Evolutionary conservation across 2,113 vertebrate species (phyloP).

Genomic region (Pogonocichla stellata): DNA sequence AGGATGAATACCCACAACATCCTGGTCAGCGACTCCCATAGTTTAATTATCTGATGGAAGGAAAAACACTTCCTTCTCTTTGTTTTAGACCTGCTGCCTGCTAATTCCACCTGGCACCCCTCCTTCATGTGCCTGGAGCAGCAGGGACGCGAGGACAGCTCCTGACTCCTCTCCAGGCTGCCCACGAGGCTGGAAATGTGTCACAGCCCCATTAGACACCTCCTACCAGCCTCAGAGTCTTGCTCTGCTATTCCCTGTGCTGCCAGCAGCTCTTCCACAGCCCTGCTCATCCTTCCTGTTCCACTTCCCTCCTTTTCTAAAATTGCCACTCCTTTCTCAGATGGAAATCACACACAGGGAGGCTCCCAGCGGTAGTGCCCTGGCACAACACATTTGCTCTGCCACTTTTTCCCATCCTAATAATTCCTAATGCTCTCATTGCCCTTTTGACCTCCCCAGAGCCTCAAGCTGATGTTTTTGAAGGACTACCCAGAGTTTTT

Average conservation of each 20-base stretch:
- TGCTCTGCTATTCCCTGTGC: not conserved
- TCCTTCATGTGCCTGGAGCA: not conserved
- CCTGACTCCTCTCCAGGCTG: not conserved
- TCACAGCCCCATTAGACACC: not conserved
- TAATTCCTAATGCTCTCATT: not conserved
- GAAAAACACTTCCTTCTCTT: not conserved
- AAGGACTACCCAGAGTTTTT: not conserved
- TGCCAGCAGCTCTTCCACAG: not conserved
- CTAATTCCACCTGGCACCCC: not conserved
- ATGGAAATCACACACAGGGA: not conserved
- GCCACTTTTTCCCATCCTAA: not conserved
- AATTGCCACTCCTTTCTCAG: not conserved
- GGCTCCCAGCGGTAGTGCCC: not conserved
- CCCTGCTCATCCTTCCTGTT: not conserved
- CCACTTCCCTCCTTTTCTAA: not conserved
- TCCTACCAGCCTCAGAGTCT: not conserved
- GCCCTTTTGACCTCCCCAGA: not conserved
- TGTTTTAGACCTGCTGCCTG: not conserved
- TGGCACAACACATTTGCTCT: not conserved
- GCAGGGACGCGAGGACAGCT: not conserved
- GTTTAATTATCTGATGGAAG: conserved; percentile 32
- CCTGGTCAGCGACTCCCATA: conserved; percentile 24
- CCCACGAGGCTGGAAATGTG: not conserved
- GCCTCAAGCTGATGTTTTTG: not conserved
- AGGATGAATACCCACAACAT: conserved; percentile 51